Evolutionary conservation across 1,140 invertebrate species (phyloP).

Genomic region (Drosophila sulfurigaster): DNA sequence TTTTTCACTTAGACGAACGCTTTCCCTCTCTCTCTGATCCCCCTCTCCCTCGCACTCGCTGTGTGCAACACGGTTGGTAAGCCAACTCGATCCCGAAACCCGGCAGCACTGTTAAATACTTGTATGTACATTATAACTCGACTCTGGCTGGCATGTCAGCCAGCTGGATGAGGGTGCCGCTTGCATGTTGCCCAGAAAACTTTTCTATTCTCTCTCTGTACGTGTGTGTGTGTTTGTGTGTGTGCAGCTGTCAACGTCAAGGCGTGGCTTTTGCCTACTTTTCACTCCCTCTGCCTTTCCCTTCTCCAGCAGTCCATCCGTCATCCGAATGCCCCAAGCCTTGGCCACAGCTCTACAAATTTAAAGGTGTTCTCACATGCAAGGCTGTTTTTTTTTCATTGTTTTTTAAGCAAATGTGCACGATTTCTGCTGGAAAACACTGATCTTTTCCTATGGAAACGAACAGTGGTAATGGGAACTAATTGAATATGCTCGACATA

Average conservation of each 20-base stretch:
- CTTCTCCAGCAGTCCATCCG: slow-evolving; percentile 1
- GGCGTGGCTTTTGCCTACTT: slow-evolving; percentile 37
- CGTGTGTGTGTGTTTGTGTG: too few relatives aligned
- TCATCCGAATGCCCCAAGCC: slow-evolving; percentile 1
- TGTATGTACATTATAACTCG: slow-evolving; percentile 58
- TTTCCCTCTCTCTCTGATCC: not conserved
- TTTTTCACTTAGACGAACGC: slow-evolving; percentile 46
- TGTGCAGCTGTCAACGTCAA: slow-evolving; percentile 73
- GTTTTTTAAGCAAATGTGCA: not conserved
- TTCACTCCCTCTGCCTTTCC: not conserved
- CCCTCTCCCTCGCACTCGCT: not conserved
- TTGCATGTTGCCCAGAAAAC: slow-evolving; percentile 61
- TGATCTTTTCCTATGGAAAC: not conserved
- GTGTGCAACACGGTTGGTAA: not conserved
- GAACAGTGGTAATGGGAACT: too few relatives aligned
- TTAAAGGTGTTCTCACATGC: slow-evolving; percentile 24
- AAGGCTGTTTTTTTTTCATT: not conserved
- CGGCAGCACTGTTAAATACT: slow-evolving; percentile 59
- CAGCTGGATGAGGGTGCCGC: slow-evolving; percentile 68
- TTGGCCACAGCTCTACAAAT: not conserved
- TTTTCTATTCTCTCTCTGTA: slow-evolving; percentile 43
- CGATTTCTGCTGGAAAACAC: not conserved
- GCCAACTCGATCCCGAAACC: slow-evolving; percentile 32
- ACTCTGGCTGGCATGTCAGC: slow-evolving; percentile 38
- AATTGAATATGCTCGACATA: too few relatives aligned